These are phyloP conservation scores for Holotrichia oblita DNA, from an alignment of 1,140 invertebrate genomes.

Conservation along the genomic window DNA sequence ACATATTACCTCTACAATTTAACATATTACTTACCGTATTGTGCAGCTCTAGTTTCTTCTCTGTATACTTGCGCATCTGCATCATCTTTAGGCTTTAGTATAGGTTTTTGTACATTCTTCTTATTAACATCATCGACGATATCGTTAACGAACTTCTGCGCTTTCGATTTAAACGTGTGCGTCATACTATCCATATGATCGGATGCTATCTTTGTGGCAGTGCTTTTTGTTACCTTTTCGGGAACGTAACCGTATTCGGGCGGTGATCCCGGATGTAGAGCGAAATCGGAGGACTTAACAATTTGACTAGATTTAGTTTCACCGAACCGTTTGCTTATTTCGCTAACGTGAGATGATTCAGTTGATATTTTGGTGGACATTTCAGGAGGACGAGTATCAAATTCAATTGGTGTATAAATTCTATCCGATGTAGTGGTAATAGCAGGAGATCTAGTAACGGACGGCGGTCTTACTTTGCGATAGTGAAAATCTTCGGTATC, in stretches of 20 bases:
- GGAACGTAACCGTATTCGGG: slow-evolving; percentile 69
- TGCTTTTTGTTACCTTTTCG: slow-evolving; percentile 62
- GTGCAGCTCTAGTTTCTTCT: slow-evolving; percentile 73
- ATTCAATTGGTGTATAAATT: slow-evolving; percentile 69
- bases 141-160: slow-evolving; percentile 74
- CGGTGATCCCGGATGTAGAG: slow-evolving; percentile 66
- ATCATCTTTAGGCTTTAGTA: slow-evolving; percentile 63
- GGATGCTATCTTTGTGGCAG: slow-evolving; percentile 65
- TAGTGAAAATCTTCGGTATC: slow-evolving; percentile 69
- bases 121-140: slow-evolving; percentile 70
- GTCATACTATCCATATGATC: slow-evolving; percentile 75
- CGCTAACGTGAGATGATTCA: slow-evolving; percentile 48
- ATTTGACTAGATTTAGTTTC: slow-evolving; percentile 52
- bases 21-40: slow-evolving; percentile 71
- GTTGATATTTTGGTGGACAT: slow-evolving; percentile 52
- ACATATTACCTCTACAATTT: not conserved
- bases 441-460: slow-evolving; percentile 60
- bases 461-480: slow-evolving; percentile 68
- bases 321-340: slow-evolving; percentile 49
- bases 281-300: slow-evolving; percentile 42
- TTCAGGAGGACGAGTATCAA: slow-evolving; percentile 66
- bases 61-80: slow-evolving; percentile 73
- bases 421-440: slow-evolving; percentile 62
- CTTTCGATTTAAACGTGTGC: slow-evolving; percentile 74
- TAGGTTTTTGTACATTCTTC: slow-evolving; percentile 64